Percentiles rank a stretch among this genome's conserved stretches.
Conservation (phyloP, 2,888 invertebrate species). For the Erannis defoliaria region DNA sequence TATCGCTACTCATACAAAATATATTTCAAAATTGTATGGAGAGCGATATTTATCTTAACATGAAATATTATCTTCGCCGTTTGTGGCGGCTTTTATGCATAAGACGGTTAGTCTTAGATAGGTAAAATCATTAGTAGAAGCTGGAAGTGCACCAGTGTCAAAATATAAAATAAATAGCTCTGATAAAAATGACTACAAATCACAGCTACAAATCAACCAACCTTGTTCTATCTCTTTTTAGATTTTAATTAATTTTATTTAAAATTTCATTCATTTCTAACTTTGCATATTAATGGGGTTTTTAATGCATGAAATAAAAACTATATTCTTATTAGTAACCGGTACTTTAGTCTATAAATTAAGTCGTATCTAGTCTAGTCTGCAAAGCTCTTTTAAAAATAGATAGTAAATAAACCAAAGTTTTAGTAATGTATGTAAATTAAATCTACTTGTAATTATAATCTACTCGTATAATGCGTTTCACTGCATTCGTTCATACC, state of each 20-base stretch:
- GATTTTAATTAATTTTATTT: not conserved
- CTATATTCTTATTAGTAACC: not conserved
- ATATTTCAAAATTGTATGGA: too few species aligned
- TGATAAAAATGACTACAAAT: not conserved
- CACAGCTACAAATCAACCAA: not conserved
- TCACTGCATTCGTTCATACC: conserved; percentile 6
- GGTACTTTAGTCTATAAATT: conserved; percentile 1
- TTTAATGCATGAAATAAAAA: not conserved
- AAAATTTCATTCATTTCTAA: not conserved
- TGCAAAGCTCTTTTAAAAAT: not conserved
- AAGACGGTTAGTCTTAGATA: too few species aligned
- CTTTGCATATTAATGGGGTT: not conserved
- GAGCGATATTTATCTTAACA: too few species aligned
- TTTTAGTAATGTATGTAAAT: not conserved
- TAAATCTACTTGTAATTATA: not conserved
- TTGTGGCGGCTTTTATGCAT: too few species aligned
- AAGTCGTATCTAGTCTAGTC: not conserved
- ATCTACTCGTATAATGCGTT: not conserved
- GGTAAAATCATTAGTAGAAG: too few species aligned
- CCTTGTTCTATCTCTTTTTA: not conserved
- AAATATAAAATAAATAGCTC: too few species aligned
- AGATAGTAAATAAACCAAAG: not conserved
- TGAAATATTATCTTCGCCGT: too few species aligned
- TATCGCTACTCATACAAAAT: too few species aligned
- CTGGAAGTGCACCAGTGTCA: too few species aligned